A percentile compares a stretch with the other conserved stretches of the same genome.
Conservation (phyloP, 2,888 invertebrate genomes). For the Noctua pronuba region DNA sequence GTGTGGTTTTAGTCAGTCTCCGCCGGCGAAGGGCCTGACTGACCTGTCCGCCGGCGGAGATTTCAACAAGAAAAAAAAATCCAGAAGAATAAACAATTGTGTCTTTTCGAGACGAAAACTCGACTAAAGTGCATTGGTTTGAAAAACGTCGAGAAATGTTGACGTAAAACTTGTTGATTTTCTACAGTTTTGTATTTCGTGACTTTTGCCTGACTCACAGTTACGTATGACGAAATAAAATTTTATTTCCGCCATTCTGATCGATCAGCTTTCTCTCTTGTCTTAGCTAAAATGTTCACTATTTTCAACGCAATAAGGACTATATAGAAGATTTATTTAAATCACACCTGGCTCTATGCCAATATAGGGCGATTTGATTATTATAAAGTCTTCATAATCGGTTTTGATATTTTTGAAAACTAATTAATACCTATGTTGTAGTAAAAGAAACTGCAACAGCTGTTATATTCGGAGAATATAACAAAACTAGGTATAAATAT, state of each 20-base stretch:
- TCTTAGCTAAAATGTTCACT: slow-evolving; percentile 39
- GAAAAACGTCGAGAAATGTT: neutral
- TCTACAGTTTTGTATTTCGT: slow-evolving; percentile 17
- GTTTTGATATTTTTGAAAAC: slow-evolving; percentile 44
- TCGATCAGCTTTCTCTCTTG: slow-evolving; percentile 65
- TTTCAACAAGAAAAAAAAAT: neutral
- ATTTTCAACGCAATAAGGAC: slow-evolving; percentile 16
- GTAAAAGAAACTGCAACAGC: no score
- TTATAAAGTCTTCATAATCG: slow-evolving; percentile 58
- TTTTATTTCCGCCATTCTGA: slow-evolving; percentile 62
- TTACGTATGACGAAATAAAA: slow-evolving; percentile 66
- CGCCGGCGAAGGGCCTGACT: no score
- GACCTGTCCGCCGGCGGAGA: no score
- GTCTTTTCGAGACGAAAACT: neutral
- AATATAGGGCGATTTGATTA: slow-evolving; percentile 55
- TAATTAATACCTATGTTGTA: no score
- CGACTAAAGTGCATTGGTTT: neutral
- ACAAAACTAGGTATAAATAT: no score
- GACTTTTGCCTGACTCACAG: slow-evolving; percentile 31
- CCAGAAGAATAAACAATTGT: neutral
- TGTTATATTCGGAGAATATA: no score
- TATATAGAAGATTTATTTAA: slow-evolving; percentile 20
- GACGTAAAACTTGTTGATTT: slow-evolving; percentile 23
- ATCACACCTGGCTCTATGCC: slow-evolving; percentile 57
- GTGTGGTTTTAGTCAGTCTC: no score